Evolutionary conservation across 1,140 invertebrate species (phyloP), one percentile per base, ranked within the genome.

Genomic region (Coptotermes formosanus): DNA sequence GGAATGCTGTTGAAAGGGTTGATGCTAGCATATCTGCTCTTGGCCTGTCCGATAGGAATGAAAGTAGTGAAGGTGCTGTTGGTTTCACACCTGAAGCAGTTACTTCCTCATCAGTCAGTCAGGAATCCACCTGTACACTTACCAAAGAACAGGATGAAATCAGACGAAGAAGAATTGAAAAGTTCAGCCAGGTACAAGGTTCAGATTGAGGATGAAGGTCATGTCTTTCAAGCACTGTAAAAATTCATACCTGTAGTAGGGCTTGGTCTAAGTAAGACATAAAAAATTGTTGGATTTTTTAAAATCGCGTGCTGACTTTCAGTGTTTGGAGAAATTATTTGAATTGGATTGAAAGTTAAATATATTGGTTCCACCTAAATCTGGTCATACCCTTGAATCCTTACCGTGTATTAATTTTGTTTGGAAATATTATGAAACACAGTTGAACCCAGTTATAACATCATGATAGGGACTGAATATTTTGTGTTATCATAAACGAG

Each of bases 151-250:
- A 91, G 82, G 90, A 91, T 85, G 90, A 90, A 85, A 82, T 96
- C 59, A 92, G 95, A 90, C 93, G 94, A 91, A 92, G 95, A 90
- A 93, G 95, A 89, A 91, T 96, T 91, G 93, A 94, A 90, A 95
- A 95, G 91, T 96, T 95, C 89, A 87, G 89, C 82, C 85, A 86
- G 69, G 23, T 45, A 44, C 81, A 86, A 3, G 43, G 25, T 9
- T 23, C 85, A 86, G 82, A 86, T 32, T 85, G 85, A 85, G n/a
- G 19, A 55, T 1, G 19, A 12, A 48, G 45, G 45, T 16, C 3
- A 48, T 48, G 45, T 48, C 45, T 48, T 48, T 48, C 45, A 48
- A 16, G 9, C 45, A 55, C 11, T 83, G 52, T 55, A 75, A 75
- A 9, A 75, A 30, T 30, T 75, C n/a, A 75, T 75, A 64, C 25